Evolutionary conservation across 2,888 invertebrate species (phyloP), one percentile per base, ranked within the genome.

Genomic region (Luperina testacea): DNA sequence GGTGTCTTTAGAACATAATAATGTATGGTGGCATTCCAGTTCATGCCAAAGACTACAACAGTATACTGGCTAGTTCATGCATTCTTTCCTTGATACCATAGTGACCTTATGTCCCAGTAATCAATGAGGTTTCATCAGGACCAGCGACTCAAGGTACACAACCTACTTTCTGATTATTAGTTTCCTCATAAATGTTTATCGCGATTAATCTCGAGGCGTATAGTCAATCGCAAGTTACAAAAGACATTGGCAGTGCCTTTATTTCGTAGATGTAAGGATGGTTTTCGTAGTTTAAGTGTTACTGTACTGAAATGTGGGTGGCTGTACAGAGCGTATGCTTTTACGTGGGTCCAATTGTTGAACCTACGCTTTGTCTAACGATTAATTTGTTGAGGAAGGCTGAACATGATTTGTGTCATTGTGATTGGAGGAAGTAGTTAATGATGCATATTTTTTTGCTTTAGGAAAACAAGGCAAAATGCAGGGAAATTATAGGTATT

Each of bases 131-230:
- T 45, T 57, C 32, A 78, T 73, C n/a, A 53, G n/a, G 27, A 53
- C 32, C 42, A 45, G 24, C 27, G 53, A 24, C 38, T 64, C 57
- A 83, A 80, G 59, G 65, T 45, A 76, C 65, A 82, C 24, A 15
- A 82, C 65, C 59, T 70, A 59, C 51, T 64, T 75, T 81, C 8
- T 61, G 72, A 81, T 82, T 68, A 81, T 63, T 71, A n/a, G 5
- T 64, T 81, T 85, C 75, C 71, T 82, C 53, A 72, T 63, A 72
- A 63, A 53, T 64, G 61, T 68, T 70, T 73, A 80, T 73, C 81
- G 53, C 45, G 53, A 63, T 27, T 63, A 64, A 63, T 83, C 67
- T 64, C 3, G 15, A 68, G 48, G 59, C 48, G 5, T 65, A 59
- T n/a, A n/a, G 24, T 64, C 8, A 65, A 59, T 7, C 6, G 9